Conservation (phyloP, 2,888 invertebrate species). For the Neoascia interrupta region DNA sequence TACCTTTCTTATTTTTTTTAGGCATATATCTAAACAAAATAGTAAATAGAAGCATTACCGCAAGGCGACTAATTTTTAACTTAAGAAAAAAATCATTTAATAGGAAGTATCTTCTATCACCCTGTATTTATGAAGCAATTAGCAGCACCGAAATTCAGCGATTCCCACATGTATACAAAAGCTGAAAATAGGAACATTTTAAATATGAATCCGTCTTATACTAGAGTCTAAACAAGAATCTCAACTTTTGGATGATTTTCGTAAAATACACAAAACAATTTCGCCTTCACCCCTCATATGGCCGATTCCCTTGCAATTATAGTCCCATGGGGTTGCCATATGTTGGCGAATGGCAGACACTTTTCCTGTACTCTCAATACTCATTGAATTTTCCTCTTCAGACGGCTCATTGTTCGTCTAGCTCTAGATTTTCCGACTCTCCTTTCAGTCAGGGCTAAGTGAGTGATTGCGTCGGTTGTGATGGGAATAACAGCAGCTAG, state of each 20-base stretch:
- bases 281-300: slow-evolving; percentile 19
- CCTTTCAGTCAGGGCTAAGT: slow-evolving; percentile 61
- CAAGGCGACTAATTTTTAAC: no score
- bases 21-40: no score
- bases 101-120: no score
- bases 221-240: slow-evolving; percentile 17
- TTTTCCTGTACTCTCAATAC: slow-evolving; percentile 6
- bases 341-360: slow-evolving; percentile 41
- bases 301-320: no score
- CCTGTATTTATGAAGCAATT: slow-evolving; percentile 34
- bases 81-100: no score
- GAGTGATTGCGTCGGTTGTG: slow-evolving; percentile 65
- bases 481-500: slow-evolving; percentile 49
- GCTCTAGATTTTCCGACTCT: slow-evolving; percentile 56
- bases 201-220: no score
- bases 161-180: not conserved
- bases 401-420: slow-evolving; percentile 3
- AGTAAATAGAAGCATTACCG: no score
- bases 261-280: slow-evolving; percentile 12
- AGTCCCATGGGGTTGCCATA: slow-evolving; percentile 63
- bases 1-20: no score
- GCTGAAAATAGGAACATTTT: not conserved
- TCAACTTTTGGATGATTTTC: not conserved
- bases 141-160: not conserved
- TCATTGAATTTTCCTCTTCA: slow-evolving; percentile 37